These are phyloP conservation scores for Eublepharis macularius DNA, from an alignment of 2,113 vertebrate species.

Conservation along the genomic window DNA sequence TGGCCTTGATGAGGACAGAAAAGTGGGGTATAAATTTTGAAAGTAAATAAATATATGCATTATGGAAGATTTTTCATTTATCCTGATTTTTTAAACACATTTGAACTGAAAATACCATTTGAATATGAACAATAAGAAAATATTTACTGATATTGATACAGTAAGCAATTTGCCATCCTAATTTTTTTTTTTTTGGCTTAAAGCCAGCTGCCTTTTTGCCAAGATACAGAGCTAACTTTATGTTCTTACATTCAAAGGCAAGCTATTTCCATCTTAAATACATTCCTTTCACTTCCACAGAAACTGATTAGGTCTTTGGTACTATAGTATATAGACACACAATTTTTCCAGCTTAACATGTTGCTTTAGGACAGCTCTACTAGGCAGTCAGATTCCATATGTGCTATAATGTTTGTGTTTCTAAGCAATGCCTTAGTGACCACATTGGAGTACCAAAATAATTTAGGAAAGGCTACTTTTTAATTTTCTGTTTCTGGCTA, in stretches of 20 bases:
- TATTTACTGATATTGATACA: neutral
- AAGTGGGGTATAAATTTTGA: too few species aligned
- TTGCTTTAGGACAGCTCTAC: conserved; percentile 69
- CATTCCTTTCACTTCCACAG: conserved; percentile 59
- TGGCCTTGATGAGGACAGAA: too few species aligned
- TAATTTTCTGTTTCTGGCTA: conserved; percentile 64
- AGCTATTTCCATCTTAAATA: conserved; percentile 48
- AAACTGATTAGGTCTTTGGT: conserved; percentile 60
- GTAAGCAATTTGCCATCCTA: neutral
- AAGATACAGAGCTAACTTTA: conserved; percentile 18
- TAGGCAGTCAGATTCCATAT: conserved; percentile 69
- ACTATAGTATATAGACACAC: conserved; percentile 65
- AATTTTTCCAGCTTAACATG: conserved; percentile 66
- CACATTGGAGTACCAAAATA: conserved; percentile 59
- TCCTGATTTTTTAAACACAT: neutral
- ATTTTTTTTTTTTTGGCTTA: conserved; percentile 16
- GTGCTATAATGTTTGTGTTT: conserved; percentile 70
- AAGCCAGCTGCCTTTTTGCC: conserved; percentile 36
- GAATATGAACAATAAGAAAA: neutral
- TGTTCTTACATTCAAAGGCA: conserved; percentile 34
- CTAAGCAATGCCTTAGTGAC: conserved; percentile 66
- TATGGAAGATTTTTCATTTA: neutral
- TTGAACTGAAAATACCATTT: neutral
- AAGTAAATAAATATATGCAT: neutral
- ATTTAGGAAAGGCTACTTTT: conserved; percentile 63